Evolutionary conservation across 2,888 invertebrate genomes (phyloP).

Genomic region (Pseudococcus longispinus): DNA sequence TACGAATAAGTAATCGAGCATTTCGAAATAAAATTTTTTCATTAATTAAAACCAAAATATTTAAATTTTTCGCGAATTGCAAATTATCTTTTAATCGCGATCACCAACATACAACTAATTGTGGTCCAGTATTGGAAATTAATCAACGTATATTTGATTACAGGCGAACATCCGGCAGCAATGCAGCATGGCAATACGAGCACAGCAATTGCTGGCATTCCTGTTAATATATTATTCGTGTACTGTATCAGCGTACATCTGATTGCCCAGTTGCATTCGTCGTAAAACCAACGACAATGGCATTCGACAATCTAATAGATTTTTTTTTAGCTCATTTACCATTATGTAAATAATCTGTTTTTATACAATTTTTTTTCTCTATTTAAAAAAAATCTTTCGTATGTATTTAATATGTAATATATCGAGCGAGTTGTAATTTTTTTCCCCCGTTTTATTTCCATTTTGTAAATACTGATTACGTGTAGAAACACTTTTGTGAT

Average conservation of each 20-base stretch:
- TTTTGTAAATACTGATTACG: constrained; percentile 49
- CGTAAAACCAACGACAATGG: constrained; percentile 36
- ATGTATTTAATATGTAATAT: constrained; percentile 46
- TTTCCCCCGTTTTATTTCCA: not conserved
- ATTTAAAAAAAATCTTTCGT: constrained; percentile 39
- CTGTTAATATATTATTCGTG: constrained; percentile 57
- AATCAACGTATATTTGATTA: constrained; percentile 57
- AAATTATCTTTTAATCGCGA: constrained; percentile 35
- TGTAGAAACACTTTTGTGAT: constrained; percentile 56
- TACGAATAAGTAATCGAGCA: not conserved
- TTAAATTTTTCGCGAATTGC: not conserved
- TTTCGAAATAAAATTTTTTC: not conserved
- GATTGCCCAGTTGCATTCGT: constrained; percentile 45
- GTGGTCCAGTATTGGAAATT: not conserved
- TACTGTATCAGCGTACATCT: constrained; percentile 54
- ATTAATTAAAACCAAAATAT: not conserved
- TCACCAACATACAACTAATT: not conserved
- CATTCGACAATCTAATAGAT: constrained; percentile 56
- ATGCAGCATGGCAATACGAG: constrained; percentile 72
- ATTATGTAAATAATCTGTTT: constrained; percentile 50
- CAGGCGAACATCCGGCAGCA: constrained; percentile 80
- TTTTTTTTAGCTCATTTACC: constrained; percentile 52
- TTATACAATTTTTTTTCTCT: constrained; percentile 44
- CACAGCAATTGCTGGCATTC: constrained; percentile 60
- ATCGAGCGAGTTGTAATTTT: constrained; percentile 27